Evolutionary conservation across 2,797 vertebrate genomes (phyloP).

Genomic region (Spea hammondii): DNA sequence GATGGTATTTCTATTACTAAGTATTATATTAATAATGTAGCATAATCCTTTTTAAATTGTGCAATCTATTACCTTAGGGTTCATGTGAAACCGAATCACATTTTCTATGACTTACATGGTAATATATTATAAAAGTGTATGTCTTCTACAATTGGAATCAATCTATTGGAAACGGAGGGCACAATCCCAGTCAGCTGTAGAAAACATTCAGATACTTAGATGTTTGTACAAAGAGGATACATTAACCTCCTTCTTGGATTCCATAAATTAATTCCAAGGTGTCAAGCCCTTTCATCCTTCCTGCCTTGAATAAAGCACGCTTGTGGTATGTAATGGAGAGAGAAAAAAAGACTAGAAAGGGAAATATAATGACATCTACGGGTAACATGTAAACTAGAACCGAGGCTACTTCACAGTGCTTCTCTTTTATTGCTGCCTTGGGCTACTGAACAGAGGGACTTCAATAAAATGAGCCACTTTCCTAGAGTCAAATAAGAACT

Average conservation of each 20-base stretch:
- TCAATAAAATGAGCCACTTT: slow-evolving; percentile 50
- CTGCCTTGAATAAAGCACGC: slow-evolving; percentile 42
- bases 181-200: background rate
- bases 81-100: slow-evolving; percentile 15
- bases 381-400: slow-evolving; percentile 53
- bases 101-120: slow-evolving; percentile 33
- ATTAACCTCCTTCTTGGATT: slow-evolving; percentile 49
- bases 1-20: too few species aligned
- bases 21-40: too few species aligned
- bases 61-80: slow-evolving; percentile 12
- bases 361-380: slow-evolving; percentile 40
- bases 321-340: slow-evolving; percentile 16
- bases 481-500: slow-evolving; percentile 42
- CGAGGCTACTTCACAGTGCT: slow-evolving; percentile 43
- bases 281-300: slow-evolving; percentile 47
- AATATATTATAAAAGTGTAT: slow-evolving; percentile 34
- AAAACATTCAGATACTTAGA: slow-evolving; percentile 3
- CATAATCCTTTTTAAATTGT: slow-evolving; percentile 16
- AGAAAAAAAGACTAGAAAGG: slow-evolving; percentile 26
- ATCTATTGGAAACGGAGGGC: slow-evolving; percentile 41
- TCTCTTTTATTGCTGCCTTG: slow-evolving; percentile 52
- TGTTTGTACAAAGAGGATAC: slow-evolving; percentile 46
- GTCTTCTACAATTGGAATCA: slow-evolving; percentile 38
- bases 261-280: slow-evolving; percentile 51
- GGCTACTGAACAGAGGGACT: slow-evolving; percentile 51